A percentile compares a stretch with the other conserved stretches of the same genome.
Evolutionary conservation across 35 echinoderm and acorn worm genomes (phyloP).

Genomic region (Holothuria glaberrima): DNA sequence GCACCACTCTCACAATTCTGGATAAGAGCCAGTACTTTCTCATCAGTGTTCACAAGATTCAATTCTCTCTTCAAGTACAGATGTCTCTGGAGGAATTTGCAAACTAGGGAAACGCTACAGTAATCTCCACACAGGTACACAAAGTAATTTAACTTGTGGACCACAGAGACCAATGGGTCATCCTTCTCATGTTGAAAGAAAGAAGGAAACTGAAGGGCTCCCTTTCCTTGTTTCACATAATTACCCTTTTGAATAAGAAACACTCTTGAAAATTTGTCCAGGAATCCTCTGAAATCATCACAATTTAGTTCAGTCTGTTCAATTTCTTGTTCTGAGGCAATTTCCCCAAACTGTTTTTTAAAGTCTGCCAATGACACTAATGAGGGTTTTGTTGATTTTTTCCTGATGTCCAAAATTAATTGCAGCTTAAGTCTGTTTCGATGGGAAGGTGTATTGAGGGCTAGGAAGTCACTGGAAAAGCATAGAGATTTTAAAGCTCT

Average conservation of each 20-base stretch:
- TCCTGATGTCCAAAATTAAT: constrained; percentile 9
- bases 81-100: constrained; percentile 32
- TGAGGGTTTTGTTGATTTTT: neutral
- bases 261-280: neutral
- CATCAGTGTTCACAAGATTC: neutral
- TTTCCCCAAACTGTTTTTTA: constrained; percentile 29
- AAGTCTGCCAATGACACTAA: neutral
- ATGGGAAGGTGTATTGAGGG: constrained; percentile 19
- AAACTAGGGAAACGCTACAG: neutral
- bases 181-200: constrained; percentile 32
- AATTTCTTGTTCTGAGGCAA: neutral
- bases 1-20: neutral
- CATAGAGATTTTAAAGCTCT: neutral
- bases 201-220: neutral
- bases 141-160: constrained; percentile 36
- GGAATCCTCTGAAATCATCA: neutral
- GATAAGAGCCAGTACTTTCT: neutral
- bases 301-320: neutral
- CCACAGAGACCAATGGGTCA: neutral
- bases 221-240: neutral
- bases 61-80: constrained; percentile 3
- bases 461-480: constrained; percentile 32
- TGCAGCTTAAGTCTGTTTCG: constrained; percentile 22
- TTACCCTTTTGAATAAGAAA: neutral
- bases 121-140: constrained; percentile 8